Evolutionary conservation across 2,888 invertebrate genomes (phyloP), one percentile per base, ranked within the genome.

Genomic region (Electrophaes corylata): DNA sequence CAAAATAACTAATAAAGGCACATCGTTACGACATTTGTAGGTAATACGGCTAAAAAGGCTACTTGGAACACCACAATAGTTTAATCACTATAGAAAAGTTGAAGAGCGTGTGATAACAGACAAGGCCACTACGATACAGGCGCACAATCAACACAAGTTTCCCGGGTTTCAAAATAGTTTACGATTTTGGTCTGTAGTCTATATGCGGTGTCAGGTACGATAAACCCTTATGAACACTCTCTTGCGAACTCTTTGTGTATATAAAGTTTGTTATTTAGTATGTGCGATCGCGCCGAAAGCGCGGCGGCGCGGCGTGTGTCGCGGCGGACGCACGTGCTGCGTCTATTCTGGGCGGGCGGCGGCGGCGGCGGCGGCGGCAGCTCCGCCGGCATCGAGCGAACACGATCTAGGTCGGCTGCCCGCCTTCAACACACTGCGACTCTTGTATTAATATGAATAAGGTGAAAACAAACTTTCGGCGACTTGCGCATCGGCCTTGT

Each of bases 301-400:
- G 71, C 90, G 89, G 71, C 90, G 88, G 71, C 37, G 37, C 37
- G 16, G 37, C 90, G 88, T 86, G 82, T 81, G 84, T 73, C 86
- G 82, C 79, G 80, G 70, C 70, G 76, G 86, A 84, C 90, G 88
- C 91, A 90, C 91, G 89, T 91, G 91, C 89, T 88, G 83, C 86
- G 86, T 90, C 91, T 91, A 91, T 91, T 91, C 88, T 85, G 86
- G 88, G 86, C 82, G 83, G 80, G 76, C 65, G 65, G 67, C 70
- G 68, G 79, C 73, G 76, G 72, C 70, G 70, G 75, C 79, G 79
- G 72, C 66, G 65, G 62, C 81, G 76, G 78, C 74, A 73, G 79
- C 77, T 79, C 75, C 73, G 79, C 77, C 80, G 83, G 79, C 84
- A 87, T 86, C 85, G 89, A 89, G 83, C 89, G 85, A 77, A 72